These are phyloP conservation scores for Coleophora deauratella DNA, from an alignment of 2,888 invertebrate species.

Conservation along the genomic window DNA sequence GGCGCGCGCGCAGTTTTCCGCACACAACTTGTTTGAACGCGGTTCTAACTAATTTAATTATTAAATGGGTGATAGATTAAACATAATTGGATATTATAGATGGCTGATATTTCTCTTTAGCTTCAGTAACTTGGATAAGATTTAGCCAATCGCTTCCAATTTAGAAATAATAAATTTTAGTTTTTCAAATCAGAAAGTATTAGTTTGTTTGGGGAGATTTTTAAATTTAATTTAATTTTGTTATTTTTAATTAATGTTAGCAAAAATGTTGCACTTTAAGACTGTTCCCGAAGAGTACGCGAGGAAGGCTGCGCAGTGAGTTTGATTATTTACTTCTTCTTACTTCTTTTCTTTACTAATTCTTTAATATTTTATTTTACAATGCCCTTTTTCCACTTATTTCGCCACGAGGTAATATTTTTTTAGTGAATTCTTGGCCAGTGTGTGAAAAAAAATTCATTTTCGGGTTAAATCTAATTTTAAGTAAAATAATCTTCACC, in stretches of 20 bases:
- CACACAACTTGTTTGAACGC: constrained; percentile 34
- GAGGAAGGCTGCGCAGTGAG: constrained; percentile 55
- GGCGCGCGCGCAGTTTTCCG: constrained; percentile 35
- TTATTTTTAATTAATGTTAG: neutral
- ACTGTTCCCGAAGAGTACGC: constrained; percentile 56
- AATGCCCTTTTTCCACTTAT: neutral
- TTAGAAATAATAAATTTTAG: constrained; percentile 17
- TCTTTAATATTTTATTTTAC: too few species aligned
- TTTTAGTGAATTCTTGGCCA: too few species aligned
- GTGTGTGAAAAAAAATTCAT: too few species aligned
- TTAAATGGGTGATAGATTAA: constrained; percentile 69
- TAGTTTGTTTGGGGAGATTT: constrained; percentile 14
- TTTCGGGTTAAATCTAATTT: too few species aligned
- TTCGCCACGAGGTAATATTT: too few species aligned
- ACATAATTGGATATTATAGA: constrained; percentile 58
- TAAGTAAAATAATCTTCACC: too few species aligned
- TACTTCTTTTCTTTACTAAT: neutral
- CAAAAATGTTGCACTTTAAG: constrained; percentile 56
- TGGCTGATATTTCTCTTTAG: constrained; percentile 71
- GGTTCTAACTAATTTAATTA: constrained; percentile 25
- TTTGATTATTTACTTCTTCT: constrained; percentile 13
- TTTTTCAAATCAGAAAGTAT: constrained; percentile 24
- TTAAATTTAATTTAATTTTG: constrained; percentile 1
- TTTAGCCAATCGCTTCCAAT: constrained; percentile 26
- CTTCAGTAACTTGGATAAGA: constrained; percentile 66